Evolutionary conservation across 2,797 vertebrate species (phyloP), one percentile per base, ranked within the genome.

Genomic region (Smutsia temminckii): DNA sequence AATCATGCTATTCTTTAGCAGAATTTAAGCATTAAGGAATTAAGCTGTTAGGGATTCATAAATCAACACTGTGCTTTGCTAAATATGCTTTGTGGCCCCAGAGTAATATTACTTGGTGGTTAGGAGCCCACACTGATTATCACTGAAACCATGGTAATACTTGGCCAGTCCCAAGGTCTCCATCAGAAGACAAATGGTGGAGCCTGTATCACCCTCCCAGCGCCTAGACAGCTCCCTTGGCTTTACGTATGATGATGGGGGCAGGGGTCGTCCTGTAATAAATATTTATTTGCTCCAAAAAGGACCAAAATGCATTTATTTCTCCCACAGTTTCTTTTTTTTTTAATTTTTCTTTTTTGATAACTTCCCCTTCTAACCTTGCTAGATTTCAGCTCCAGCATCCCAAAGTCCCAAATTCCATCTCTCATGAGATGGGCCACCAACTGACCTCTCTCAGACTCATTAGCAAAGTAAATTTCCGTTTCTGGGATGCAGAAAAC

Each of bases 11-110:
- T 72, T 85, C 29, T 80, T 94, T 69, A 89, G 68, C 9, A 29
- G 37, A 80, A n/a, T 85, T 91, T 59, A 93, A 91, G 75, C 7
- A 42, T 42, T 80, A 77, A 77, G 94, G 61, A 86, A 92, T 74
- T 80, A 94, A 85, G 53, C 55, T 7, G 3, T 84, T 20, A 69
- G 79, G 46, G 21, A 72, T 40, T 94, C 59, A 93, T 40, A 89
- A 57, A 42, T 51, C 61, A 81, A n/a, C n/a, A 69, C 3, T 89
- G 59, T 96, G 37, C 8, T 88, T 61, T 92, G 61, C 34, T 85
- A 64, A 69, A 69, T 3, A 57, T 2, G 34, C 29, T 61, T 55
- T 63, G 18, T 86, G 84, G 64, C 16, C n/a, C 20, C 71, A 69
- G 46, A 83, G 18, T 40, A 68, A 27, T 49, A 40, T 21, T 16